phyloP scores from a whole-genome alignment of 2,113 vertebrate genomes.

The Cromileptes altivelis region DNA sequence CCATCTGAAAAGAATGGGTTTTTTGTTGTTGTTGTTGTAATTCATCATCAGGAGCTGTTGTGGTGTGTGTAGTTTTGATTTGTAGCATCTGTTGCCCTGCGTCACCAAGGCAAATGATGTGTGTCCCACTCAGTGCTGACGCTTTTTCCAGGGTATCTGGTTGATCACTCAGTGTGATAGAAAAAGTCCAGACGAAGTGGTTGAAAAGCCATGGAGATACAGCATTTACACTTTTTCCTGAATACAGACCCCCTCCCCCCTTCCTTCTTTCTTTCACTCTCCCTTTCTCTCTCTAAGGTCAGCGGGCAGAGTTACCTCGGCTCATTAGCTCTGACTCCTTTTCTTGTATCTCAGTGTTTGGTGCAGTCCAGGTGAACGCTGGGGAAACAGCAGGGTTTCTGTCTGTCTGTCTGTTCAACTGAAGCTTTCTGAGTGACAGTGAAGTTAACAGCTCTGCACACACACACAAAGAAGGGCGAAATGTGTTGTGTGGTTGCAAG shows the following conservation, averaged over 20 bases:
- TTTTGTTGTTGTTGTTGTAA: background rate
- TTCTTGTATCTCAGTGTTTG: slow-evolving; percentile 4
- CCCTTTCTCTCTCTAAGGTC: background rate
- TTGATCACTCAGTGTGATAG: slow-evolving; percentile 5
- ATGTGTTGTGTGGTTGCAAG: slow-evolving; percentile 28
- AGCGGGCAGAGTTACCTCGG: background rate
- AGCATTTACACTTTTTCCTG: background rate
- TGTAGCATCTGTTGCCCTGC: slow-evolving; percentile 12
- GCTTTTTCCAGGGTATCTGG: slow-evolving; percentile 3
- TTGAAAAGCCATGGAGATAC: background rate
- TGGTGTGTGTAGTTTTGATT: slow-evolving; percentile 3
- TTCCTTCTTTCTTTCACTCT: background rate
- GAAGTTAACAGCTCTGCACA: background rate
- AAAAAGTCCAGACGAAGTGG: background rate
- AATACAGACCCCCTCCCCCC: background rate
- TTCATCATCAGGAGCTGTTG: background rate
- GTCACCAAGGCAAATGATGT: background rate
- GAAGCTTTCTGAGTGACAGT: slow-evolving; percentile 19
- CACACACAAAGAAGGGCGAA: slow-evolving; percentile 4
- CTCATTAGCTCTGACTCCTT: slow-evolving; percentile 31
- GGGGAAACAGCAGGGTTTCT: slow-evolving; percentile 11
- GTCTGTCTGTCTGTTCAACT: slow-evolving; percentile 29
- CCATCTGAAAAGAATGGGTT: background rate
- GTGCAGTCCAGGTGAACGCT: background rate
- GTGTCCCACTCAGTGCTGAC: slow-evolving; percentile 1